phyloP scores from a whole-genome alignment of 2,888 invertebrate species.

The Lasioglossum oenotherae region DNA sequence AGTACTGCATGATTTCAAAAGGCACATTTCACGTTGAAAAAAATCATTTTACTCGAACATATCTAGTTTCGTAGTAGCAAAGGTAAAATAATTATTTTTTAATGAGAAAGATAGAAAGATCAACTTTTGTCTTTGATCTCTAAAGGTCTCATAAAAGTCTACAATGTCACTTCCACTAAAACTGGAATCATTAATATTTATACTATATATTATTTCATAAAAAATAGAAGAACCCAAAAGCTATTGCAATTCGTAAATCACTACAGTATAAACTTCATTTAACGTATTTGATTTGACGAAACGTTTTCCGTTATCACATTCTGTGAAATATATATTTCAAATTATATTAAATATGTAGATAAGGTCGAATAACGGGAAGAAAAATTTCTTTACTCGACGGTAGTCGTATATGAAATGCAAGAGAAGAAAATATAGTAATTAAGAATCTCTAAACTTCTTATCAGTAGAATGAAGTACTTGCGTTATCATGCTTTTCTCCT shows the following conservation, averaged over 20 bases:
- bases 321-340: constrained; percentile 26
- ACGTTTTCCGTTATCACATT: constrained; percentile 44
- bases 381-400: constrained; percentile 18
- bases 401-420: constrained; percentile 39
- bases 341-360: constrained; percentile 6
- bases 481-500: constrained; percentile 14
- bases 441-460: constrained; percentile 27
- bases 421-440: constrained; percentile 18
- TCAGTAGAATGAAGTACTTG: constrained; percentile 30
- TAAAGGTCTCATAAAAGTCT: constrained; percentile 75
- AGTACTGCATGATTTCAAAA: constrained; percentile 46
- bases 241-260: constrained; percentile 77
- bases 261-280: constrained; percentile 68
- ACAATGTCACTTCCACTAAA: constrained; percentile 83
- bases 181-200: constrained; percentile 81
- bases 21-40: constrained; percentile 54
- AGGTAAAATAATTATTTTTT: constrained; percentile 78
- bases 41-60: constrained; percentile 73
- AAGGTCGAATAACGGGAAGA: constrained; percentile 12
- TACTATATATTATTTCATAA: constrained; percentile 78
- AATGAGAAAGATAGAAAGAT: constrained; percentile 57
- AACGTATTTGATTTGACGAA: constrained; percentile 62
- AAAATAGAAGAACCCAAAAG: constrained; percentile 80
- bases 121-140: constrained; percentile 60
- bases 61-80: constrained; percentile 72